phyloP scores from a whole-genome alignment of 1,140 invertebrate genomes.

The Goniozus legneri region DNA sequence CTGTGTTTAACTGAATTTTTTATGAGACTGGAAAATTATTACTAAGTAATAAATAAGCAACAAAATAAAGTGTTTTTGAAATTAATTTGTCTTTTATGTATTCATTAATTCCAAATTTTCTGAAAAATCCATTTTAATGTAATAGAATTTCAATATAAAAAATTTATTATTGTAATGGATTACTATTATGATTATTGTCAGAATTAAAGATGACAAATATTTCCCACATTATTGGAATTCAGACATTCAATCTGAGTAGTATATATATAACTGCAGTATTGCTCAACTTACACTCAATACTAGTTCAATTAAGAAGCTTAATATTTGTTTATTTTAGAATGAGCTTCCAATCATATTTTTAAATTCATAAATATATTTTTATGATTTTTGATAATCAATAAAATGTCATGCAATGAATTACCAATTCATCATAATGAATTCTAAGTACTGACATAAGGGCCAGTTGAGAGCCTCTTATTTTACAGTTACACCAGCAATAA shows the following conservation, averaged over 20 bases:
- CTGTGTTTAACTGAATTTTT: too few species aligned
- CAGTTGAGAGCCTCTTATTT: slow-evolving; percentile 47
- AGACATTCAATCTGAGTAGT: slow-evolving; percentile 12
- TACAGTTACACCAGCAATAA: slow-evolving; percentile 47
- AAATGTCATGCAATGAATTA: background rate
- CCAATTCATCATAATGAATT: too few species aligned
- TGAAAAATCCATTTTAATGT: background rate
- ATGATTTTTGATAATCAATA: background rate
- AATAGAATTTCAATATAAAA: background rate
- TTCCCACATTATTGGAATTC: slow-evolving; percentile 9
- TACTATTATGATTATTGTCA: background rate
- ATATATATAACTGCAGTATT: slow-evolving; percentile 13
- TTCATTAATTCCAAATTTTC: too few species aligned
- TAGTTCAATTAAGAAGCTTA: background rate
- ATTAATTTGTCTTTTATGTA: too few species aligned
- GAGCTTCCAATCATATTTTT: slow-evolving; percentile 1
- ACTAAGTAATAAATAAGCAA: too few species aligned
- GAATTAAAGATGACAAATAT: background rate
- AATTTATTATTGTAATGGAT: background rate
- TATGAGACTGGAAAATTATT: too few species aligned
- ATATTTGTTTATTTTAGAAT: slow-evolving; percentile 1
- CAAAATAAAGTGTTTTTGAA: too few species aligned
- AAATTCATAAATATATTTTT: background rate
- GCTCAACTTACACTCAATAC: too few species aligned
- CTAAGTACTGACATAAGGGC: too few species aligned